phyloP scores from a whole-genome alignment of 2,797 vertebrate genomes.

The Cetoscarus ocellatus region DNA sequence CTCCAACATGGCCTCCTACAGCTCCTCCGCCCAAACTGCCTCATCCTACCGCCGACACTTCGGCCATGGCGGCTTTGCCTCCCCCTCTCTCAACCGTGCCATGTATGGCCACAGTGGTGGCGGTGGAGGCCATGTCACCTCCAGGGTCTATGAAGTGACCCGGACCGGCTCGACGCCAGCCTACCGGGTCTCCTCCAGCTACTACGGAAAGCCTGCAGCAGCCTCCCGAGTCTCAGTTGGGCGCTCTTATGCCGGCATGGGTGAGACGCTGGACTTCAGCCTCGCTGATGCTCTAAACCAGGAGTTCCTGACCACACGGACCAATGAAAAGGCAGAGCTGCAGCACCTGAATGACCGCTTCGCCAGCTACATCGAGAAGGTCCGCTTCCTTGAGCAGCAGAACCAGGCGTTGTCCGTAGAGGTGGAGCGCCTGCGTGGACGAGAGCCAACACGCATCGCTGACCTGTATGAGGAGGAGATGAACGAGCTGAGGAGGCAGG shows the following conservation, averaged over 20 bases:
- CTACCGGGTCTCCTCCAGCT: constrained; percentile 76
- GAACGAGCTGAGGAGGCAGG: constrained; percentile 91
- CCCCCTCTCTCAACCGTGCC: constrained; percentile 85
- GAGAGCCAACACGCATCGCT: constrained; percentile 90
- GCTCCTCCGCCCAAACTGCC: constrained; percentile 88
- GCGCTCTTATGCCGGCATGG: constrained; percentile 84
- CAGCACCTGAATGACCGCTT: constrained; percentile 97
- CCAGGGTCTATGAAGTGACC: constrained; percentile 92
- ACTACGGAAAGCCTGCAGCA: constrained; percentile 67
- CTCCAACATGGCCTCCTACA: constrained; percentile 80
- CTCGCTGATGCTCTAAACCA: constrained; percentile 95
- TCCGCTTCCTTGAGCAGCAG: constrained; percentile 95
- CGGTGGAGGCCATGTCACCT: constrained; percentile 78
- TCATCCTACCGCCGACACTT: constrained; percentile 92
- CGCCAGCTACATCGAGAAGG: constrained; percentile 96
- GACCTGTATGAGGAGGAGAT: constrained; percentile 96
- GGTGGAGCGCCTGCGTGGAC: constrained; percentile 91
- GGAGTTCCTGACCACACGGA: constrained; percentile 95
- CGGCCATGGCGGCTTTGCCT: constrained; percentile 90
- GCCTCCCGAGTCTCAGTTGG: constrained; percentile 63
- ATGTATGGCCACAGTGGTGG: constrained; percentile 82
- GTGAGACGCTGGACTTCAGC: constrained; percentile 93
- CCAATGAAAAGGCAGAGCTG: constrained; percentile 96
- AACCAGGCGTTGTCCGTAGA: constrained; percentile 90
- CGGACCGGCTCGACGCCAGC: constrained; percentile 67